Conservation (phyloP, 2,888 invertebrate genomes). For the Girardia tigrina region DNA sequence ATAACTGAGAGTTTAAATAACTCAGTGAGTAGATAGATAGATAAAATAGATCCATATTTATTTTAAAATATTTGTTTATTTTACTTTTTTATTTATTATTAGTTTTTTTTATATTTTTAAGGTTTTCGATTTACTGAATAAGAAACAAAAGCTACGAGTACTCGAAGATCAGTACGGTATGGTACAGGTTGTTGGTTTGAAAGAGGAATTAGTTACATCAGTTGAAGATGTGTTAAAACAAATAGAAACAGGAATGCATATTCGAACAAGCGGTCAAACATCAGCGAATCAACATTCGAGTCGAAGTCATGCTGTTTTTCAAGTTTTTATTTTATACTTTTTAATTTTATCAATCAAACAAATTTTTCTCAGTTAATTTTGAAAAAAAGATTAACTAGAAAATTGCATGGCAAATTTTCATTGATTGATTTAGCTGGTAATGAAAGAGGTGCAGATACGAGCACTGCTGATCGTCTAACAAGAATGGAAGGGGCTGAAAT, state of each 20-base stretch:
- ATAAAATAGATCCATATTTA: too few species aligned
- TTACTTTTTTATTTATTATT: background rate
- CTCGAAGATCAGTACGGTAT: slow-evolving; percentile 92
- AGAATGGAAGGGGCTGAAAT: slow-evolving; percentile 91
- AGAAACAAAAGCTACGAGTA: slow-evolving; percentile 81
- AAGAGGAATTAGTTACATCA: slow-evolving; percentile 74
- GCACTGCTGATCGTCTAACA: slow-evolving; percentile 83
- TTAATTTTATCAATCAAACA: slow-evolving; percentile 40
- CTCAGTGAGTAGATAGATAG: too few species aligned
- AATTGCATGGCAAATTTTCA: slow-evolving; percentile 80
- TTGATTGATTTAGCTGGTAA: slow-evolving; percentile 80
- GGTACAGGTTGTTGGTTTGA: slow-evolving; percentile 88
- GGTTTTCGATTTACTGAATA: slow-evolving; percentile 58
- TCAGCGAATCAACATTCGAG: slow-evolving; percentile 96
- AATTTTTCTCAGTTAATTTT: slow-evolving; percentile 37
- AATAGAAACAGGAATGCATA: slow-evolving; percentile 57
- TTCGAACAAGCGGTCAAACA: slow-evolving; percentile 75
- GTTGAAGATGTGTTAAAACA: slow-evolving; percentile 83
- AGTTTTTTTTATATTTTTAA: background rate
- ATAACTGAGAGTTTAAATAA: too few species aligned
- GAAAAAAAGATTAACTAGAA: slow-evolving; percentile 52
- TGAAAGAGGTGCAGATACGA: slow-evolving; percentile 94
- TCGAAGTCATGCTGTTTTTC: slow-evolving; percentile 95
- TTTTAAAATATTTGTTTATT: background rate
- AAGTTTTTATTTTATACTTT: slow-evolving; percentile 50